Evolutionary conservation across 2,113 vertebrate species (phyloP).

Genomic region (Stomatorhinus ivindoensis): DNA sequence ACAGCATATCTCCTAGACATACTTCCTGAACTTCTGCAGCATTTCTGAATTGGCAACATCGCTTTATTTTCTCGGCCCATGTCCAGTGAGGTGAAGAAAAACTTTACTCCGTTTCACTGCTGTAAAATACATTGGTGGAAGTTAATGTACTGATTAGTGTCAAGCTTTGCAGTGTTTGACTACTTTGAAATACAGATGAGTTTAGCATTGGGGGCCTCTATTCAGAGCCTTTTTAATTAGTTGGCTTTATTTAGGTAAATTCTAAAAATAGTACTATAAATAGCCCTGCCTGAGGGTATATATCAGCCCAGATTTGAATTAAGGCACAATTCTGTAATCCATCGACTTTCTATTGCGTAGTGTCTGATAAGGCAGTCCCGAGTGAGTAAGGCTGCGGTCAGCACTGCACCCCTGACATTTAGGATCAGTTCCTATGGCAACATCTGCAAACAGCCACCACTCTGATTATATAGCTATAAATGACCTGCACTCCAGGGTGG

Average conservation of each 20-base stretch:
- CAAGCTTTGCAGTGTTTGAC: constrained; percentile 1
- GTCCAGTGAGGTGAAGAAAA: neutral
- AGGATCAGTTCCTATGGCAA: neutral
- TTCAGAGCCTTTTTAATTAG: constrained; percentile 5
- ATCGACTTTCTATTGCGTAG: neutral
- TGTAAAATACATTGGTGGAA: neutral
- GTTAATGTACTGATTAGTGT: neutral
- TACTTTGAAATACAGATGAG: neutral
- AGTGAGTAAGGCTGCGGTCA: neutral
- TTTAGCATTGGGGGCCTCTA: neutral
- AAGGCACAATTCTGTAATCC: neutral
- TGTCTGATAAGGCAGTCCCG: neutral
- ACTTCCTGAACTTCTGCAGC: neutral
- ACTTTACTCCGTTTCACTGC: neutral
- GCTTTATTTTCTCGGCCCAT: neutral
- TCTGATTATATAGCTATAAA: neutral
- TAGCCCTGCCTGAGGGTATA: neutral
- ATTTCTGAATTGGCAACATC: neutral
- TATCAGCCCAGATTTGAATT: neutral
- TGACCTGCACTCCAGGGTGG: neutral
- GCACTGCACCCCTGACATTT: neutral
- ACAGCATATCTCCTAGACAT: neutral
- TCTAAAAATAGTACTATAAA: neutral
- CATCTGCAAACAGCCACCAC: neutral
- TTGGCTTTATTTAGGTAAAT: constrained; percentile 9